Evolutionary conservation across 2,888 invertebrate species (phyloP).

Genomic region (Epinotia brunnichana): DNA sequence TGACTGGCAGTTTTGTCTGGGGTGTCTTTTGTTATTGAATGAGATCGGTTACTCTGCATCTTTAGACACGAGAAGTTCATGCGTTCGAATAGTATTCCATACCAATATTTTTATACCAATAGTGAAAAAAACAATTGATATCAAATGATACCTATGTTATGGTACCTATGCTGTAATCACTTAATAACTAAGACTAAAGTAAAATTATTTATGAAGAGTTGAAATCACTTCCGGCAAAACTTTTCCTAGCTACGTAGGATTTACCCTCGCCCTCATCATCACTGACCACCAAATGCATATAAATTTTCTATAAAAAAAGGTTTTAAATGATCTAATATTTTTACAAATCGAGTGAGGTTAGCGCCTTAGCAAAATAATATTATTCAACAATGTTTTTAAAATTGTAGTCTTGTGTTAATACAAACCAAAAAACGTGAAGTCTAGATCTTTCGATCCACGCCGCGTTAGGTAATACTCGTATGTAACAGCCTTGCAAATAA

Average conservation of each 20-base stretch:
- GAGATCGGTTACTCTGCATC: not conserved
- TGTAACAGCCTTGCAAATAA: slow-evolving; percentile 15
- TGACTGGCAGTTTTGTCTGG: slow-evolving; percentile 25
- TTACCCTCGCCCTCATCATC: too few species aligned
- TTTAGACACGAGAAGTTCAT: not conserved
- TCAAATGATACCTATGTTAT: not conserved
- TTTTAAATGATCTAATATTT: too few species aligned
- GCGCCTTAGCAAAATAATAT: too few species aligned
- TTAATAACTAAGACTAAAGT: not conserved
- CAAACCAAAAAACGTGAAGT: not conserved
- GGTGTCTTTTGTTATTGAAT: slow-evolving; percentile 15
- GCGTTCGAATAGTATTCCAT: not conserved
- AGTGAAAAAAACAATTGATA: not conserved
- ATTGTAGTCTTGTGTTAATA: too few species aligned
- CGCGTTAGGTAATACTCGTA: slow-evolving; percentile 17
- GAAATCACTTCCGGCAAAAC: too few species aligned
- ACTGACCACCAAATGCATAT: too few species aligned
- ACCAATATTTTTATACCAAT: not conserved
- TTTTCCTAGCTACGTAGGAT: too few species aligned
- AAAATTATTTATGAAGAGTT: too few species aligned
- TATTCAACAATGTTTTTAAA: too few species aligned
- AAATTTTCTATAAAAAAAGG: too few species aligned
- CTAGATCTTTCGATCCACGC: not conserved
- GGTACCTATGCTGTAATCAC: not conserved
- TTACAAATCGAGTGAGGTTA: too few species aligned